phyloP scores from a whole-genome alignment of 2,888 invertebrate genomes.

The Steinernema scapterisci region DNA sequence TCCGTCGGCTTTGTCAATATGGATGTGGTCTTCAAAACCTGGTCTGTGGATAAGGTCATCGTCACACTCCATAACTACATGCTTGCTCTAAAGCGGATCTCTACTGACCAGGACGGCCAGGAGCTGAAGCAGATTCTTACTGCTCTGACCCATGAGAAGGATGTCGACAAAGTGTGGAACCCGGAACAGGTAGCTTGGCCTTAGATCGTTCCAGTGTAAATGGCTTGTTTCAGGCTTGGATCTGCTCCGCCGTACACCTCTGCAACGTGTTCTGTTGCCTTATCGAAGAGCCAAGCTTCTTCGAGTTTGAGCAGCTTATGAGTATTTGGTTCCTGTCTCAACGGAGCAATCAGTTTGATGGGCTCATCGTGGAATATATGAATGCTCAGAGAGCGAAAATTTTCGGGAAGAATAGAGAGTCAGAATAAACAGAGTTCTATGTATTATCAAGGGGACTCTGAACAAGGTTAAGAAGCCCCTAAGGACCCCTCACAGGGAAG shows the following conservation, averaged over 20 bases:
- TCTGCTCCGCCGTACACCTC: constrained; percentile 45
- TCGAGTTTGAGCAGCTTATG: constrained; percentile 1
- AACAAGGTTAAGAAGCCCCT: too few species aligned
- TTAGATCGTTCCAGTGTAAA: not conserved
- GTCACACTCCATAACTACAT: constrained; percentile 8
- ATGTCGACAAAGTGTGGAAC: not conserved
- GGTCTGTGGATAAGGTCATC: not conserved
- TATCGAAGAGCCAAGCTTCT: constrained; percentile 39
- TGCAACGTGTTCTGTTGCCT: constrained; percentile 48
- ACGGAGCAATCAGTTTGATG: not conserved
- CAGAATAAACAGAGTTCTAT: too few species aligned
- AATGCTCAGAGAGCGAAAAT: not conserved
- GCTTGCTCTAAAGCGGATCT: not conserved
- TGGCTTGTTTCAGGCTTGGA: constrained; percentile 42
- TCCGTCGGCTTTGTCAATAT: not conserved
- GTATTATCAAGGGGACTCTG: too few species aligned
- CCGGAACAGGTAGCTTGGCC: not conserved
- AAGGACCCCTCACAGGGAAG: too few species aligned
- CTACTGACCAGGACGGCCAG: not conserved
- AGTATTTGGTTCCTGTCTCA: constrained; percentile 8
- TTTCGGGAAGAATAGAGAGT: not conserved
- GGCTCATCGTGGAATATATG: not conserved
- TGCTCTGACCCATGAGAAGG: not conserved
- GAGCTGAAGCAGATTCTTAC: not conserved
- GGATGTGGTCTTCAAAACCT: not conserved